Evolutionary conservation across 2,797 vertebrate species (phyloP).

Genomic region (Lophura swinhoii): DNA sequence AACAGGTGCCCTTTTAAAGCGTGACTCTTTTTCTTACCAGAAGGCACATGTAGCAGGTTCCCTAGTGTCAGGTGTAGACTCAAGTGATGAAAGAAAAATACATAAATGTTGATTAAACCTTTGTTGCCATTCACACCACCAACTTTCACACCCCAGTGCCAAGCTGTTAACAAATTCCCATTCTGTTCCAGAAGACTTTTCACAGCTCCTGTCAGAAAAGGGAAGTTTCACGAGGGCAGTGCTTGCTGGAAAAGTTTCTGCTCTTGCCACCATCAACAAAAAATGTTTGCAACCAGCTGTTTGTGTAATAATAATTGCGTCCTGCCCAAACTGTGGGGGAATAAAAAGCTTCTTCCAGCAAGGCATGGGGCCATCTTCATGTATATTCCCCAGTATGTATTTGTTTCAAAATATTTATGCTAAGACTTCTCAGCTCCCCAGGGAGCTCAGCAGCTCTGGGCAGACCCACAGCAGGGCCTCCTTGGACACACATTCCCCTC

Average conservation of each 20-base stretch:
- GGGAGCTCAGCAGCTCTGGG: background rate
- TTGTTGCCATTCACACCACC: conserved; percentile 64
- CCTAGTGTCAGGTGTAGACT: conserved; percentile 53
- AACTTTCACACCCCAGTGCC: conserved; percentile 62
- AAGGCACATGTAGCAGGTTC: conserved; percentile 32
- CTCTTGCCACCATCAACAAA: conserved; percentile 32
- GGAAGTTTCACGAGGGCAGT: conserved; percentile 51
- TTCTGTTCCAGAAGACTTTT: conserved; percentile 64
- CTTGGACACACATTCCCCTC: background rate
- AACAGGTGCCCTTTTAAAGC: background rate
- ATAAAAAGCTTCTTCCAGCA: background rate
- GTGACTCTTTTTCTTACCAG: background rate
- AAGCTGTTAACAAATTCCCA: conserved; percentile 63
- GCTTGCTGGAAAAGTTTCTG: conserved; percentile 19
- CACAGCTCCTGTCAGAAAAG: conserved; percentile 63
- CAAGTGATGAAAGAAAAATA: conserved; percentile 62
- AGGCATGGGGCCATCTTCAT: background rate
- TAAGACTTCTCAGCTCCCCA: background rate
- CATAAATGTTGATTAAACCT: conserved; percentile 72
- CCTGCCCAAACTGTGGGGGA: background rate
- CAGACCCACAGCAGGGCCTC: background rate
- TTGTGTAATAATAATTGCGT: background rate
- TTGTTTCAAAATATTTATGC: background rate
- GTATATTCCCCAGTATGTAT: background rate
- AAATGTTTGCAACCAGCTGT: conserved; percentile 34